Evolutionary conservation across 2,113 vertebrate species (phyloP).

Genomic region (Corythoichthys intestinalis): DNA sequence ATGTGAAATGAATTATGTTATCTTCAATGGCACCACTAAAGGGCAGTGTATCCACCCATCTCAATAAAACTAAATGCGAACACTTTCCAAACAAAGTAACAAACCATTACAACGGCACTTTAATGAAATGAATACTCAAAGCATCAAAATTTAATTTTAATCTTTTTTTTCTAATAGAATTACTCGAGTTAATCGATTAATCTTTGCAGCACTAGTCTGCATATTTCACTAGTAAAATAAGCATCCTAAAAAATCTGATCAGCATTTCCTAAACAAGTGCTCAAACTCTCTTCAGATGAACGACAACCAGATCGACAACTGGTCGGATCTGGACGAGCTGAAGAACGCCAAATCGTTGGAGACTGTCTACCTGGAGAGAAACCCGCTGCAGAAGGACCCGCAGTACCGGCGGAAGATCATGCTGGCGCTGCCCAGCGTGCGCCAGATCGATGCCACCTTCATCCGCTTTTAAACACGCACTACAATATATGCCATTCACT

Average conservation of each 20-base stretch:
- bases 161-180: too few relatives aligned
- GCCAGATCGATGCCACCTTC: conserved; percentile 96
- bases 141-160: too few relatives aligned
- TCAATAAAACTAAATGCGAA: too few relatives aligned
- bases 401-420: conserved; percentile 97
- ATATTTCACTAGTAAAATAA: neutral
- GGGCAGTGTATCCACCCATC: too few relatives aligned
- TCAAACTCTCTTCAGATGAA: conserved; percentile 82
- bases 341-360: conserved; percentile 87
- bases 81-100: too few relatives aligned
- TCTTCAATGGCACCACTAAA: too few relatives aligned
- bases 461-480: conserved; percentile 83
- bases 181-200: too few relatives aligned
- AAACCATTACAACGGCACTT: too few relatives aligned
- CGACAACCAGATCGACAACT: conserved; percentile 92
- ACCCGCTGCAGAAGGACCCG: conserved; percentile 94
- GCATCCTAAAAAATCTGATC: neutral
- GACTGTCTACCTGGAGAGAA: conserved; percentile 93
- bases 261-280: neutral
- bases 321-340: conserved; percentile 93
- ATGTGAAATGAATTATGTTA: too few relatives aligned
- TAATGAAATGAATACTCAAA: too few relatives aligned
- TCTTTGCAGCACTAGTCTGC: too few relatives aligned
- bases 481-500: conserved; percentile 13
- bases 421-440: conserved; percentile 88